Evolutionary conservation across 2,797 vertebrate species (phyloP), one percentile per base, ranked within the genome.

Genomic region (Toxotes lorentzi): DNA sequence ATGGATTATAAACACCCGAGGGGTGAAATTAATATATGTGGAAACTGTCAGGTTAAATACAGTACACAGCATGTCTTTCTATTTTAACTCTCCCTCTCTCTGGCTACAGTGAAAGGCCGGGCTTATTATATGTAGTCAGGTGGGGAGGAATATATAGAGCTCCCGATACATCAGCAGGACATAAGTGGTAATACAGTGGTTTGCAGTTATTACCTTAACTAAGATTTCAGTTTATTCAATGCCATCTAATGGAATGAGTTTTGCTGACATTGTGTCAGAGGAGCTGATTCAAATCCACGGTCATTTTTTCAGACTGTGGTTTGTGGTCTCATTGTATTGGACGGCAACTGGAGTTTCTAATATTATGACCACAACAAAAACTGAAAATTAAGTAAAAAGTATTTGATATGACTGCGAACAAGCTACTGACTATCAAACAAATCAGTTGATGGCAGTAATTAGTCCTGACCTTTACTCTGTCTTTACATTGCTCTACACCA

Each of bases 391-490:
- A 5, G 11, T 57, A 47, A 54, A 27, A 41, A 65, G 51, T 0
- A 56, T 4, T 47, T 27, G 17, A 48, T 32, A 35, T 34, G 56
- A 19, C 45, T 53, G 50, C 35, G 41, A 72, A 50, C 27, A 60
- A 47, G 14, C 27, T 17, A 0, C 43, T 34, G 30, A 58, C n/a
- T 23, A 32, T 56, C 1, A 34, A 67, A 70, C 41, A 50, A 62
- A 23, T 48, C 14, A 48, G 34, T 8, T 23, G 14, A 38, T 27
- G 24, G 19, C 56, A n/a, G 57, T 56, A 62, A 43, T 62, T 11
- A 32, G 50, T 34, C 38, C 6, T 71, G 54, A 78, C 74, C 74
- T 82, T 69, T 27, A n/a, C 11, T 51, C 9, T 16, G 54, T 66
- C 38, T 24, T 32, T 23, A 11, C n/a, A 24, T 38, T 51, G 23